phyloP scores from a whole-genome alignment of 1,140 invertebrate species.

The Euura saliciscinereae region DNA sequence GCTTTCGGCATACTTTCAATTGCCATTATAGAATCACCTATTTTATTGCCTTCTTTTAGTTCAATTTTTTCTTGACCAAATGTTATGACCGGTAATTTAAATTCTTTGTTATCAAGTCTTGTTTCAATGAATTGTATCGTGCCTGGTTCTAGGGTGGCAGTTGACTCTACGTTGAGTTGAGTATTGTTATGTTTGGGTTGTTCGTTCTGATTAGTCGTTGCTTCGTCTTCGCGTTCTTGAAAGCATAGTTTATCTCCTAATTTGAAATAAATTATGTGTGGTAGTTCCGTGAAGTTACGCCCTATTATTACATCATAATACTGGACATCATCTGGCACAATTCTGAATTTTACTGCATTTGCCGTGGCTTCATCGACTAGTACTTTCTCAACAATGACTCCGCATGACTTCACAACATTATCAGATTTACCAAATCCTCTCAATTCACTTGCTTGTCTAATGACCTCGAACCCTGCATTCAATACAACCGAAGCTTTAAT shows the following conservation, averaged over 20 bases:
- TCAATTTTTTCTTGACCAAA: neutral
- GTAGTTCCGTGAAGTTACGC: slow-evolving; percentile 15
- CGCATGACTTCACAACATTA: slow-evolving; percentile 9
- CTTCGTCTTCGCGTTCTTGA: slow-evolving; percentile 27
- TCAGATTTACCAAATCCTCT: slow-evolving; percentile 17
- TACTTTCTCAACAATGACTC: slow-evolving; percentile 14
- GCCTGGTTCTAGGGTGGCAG: neutral
- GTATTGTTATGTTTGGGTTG: neutral
- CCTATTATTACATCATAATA: slow-evolving; percentile 13
- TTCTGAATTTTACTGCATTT: slow-evolving; percentile 8
- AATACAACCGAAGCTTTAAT: slow-evolving; percentile 23
- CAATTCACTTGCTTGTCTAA: slow-evolving; percentile 12
- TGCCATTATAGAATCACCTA: neutral
- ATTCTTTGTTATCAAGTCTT: neutral
- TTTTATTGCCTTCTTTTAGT: neutral
- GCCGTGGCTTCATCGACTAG: slow-evolving; percentile 11
- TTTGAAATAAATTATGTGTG: neutral
- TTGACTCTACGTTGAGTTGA: neutral
- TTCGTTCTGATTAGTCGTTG: neutral
- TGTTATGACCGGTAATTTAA: neutral
- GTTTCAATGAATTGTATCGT: neutral
- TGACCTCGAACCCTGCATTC: slow-evolving; percentile 13
- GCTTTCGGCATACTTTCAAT: neutral
- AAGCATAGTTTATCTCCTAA: slow-evolving; percentile 15
- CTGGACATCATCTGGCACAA: slow-evolving; percentile 21